phyloP scores from a whole-genome alignment of 2,888 invertebrate species.

The Unio delphinus region DNA sequence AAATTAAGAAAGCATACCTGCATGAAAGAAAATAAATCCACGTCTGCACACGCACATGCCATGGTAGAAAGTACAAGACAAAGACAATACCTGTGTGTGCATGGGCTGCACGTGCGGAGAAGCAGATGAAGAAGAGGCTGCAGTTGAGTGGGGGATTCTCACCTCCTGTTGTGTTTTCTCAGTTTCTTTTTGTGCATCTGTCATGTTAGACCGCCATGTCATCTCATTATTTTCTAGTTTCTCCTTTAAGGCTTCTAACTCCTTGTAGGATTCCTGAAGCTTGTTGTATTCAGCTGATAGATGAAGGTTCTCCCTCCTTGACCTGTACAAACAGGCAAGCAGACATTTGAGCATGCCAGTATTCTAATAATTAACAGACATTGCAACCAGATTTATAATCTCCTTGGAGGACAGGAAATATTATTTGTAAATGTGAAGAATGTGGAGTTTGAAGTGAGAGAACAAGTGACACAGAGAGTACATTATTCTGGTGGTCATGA shows the following conservation, averaged over 20 bases:
- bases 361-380: background rate
- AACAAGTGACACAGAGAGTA: too few relatives aligned
- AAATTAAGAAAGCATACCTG: constrained; percentile 5
- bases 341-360: background rate
- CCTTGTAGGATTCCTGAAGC: constrained; percentile 68
- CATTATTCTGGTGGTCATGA: too few relatives aligned
- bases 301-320: constrained; percentile 67
- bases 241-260: constrained; percentile 67
- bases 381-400: background rate
- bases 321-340: constrained; percentile 43
- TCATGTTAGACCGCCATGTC: constrained; percentile 64
- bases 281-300: constrained; percentile 69
- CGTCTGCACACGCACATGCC: background rate
- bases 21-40: constrained; percentile 1
- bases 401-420: too few relatives aligned
- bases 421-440: too few relatives aligned
- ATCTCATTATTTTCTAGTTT: constrained; percentile 67
- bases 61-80: constrained; percentile 3
- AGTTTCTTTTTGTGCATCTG: constrained; percentile 69
- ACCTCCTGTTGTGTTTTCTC: constrained; percentile 63
- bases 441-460: too few relatives aligned
- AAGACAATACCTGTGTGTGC: constrained; percentile 6
- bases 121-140: constrained; percentile 1
- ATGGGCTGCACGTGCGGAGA: constrained; percentile 3
- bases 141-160: constrained; percentile 35